These are phyloP conservation scores for Cardiocondyla obscurior DNA, from an alignment of 1,140 invertebrate species.

Conservation along the genomic window DNA sequence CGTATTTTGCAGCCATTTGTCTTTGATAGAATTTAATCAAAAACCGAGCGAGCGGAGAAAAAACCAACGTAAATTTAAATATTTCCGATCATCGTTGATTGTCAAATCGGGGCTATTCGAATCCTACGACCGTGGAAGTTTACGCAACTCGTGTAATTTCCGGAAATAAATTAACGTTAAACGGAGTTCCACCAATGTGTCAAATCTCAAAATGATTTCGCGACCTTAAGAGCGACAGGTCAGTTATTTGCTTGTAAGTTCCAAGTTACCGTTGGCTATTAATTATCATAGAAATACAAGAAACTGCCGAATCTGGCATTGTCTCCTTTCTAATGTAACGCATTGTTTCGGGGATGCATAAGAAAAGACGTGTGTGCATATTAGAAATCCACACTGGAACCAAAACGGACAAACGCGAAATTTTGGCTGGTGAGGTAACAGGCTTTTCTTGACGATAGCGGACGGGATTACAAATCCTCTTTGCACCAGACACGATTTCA, in stretches of 20 bases:
- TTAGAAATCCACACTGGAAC: background rate
- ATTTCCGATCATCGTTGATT: background rate
- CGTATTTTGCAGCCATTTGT: background rate
- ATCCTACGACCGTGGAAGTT: background rate
- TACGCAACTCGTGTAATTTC: conserved; percentile 13
- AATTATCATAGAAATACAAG: conserved; percentile 35
- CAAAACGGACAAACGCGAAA: background rate
- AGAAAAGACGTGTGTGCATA: background rate
- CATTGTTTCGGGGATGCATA: background rate
- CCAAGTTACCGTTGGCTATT: conserved; percentile 12
- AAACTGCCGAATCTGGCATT: conserved; percentile 13
- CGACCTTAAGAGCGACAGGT: background rate
- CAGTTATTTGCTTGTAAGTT: background rate
- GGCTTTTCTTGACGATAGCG: conserved; percentile 34
- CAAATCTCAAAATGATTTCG: conserved; percentile 24
- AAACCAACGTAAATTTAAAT: background rate
- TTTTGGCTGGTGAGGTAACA: background rate
- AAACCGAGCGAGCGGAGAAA: background rate
- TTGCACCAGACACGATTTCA: conserved; percentile 42
- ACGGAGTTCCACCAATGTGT: conserved; percentile 4
- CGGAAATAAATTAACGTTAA: conserved; percentile 32
- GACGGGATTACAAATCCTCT: conserved; percentile 47
- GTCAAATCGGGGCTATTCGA: too few relatives aligned
- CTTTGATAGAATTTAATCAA: conserved; percentile 30
- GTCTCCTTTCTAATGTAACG: background rate